phyloP scores from a whole-genome alignment of 2,113 vertebrate genomes.

The Piprites chloris region DNA sequence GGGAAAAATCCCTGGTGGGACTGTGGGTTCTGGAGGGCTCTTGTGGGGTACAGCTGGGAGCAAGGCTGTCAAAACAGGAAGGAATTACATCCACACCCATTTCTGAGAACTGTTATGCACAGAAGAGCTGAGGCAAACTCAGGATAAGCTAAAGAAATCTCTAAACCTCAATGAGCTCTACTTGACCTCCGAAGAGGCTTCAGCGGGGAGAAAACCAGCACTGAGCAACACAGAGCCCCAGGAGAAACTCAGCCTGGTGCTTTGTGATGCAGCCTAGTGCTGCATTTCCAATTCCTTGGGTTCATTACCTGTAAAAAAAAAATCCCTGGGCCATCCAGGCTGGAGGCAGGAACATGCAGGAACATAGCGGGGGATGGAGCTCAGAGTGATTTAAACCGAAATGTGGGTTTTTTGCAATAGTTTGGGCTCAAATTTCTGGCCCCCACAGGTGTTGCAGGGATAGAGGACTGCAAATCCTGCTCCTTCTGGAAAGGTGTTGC shows the following conservation, averaged over 20 bases:
- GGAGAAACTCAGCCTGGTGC: background rate
- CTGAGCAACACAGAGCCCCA: background rate
- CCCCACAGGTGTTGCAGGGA: background rate
- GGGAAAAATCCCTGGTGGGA: background rate
- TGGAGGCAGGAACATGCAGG: background rate
- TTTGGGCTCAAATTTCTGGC: background rate
- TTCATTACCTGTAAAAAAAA: background rate
- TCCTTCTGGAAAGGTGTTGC: background rate
- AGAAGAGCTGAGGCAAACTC: background rate
- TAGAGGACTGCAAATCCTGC: background rate
- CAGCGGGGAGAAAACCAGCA: background rate
- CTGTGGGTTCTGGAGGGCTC: background rate
- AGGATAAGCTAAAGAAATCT: background rate
- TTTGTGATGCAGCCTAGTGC: background rate
- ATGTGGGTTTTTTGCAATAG: background rate
- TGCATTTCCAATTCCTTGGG: background rate
- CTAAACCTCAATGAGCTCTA: background rate
- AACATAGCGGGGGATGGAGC: background rate
- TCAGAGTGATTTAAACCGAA: background rate
- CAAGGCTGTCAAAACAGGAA: background rate
- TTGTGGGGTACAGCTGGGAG: background rate
- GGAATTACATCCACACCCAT: background rate
- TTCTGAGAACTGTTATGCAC: background rate
- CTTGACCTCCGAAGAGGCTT: background rate
- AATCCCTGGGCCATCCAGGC: fast-evolving